A percentile compares a stretch with the other conserved stretches of the same genome.
Conservation (phyloP, 2,888 invertebrate genomes). For the Capitulum mitella region DNA sequence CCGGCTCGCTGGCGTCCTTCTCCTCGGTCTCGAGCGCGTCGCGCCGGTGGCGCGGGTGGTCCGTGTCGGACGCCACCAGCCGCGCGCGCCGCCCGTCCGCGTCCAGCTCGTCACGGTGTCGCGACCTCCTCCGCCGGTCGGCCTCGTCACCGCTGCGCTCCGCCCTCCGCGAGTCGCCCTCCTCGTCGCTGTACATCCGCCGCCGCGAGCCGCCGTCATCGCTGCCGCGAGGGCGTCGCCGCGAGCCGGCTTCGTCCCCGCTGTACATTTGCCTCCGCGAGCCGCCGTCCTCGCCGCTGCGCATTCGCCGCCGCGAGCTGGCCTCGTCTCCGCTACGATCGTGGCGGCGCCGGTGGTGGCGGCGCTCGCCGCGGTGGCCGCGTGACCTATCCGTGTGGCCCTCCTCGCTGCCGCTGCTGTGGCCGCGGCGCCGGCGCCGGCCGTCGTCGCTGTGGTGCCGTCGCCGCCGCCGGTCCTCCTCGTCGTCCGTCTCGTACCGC, state of each 20-base stretch:
- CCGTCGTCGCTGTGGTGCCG: not conserved
- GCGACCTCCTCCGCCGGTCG: too few relatives aligned
- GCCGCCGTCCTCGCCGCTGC: not conserved
- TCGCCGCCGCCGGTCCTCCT: not conserved
- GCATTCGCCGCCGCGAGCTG: not conserved
- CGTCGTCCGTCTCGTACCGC: not conserved
- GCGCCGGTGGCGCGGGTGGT: not conserved
- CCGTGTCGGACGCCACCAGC: not conserved
- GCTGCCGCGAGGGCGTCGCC: not conserved
- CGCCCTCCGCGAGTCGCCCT: not conserved
- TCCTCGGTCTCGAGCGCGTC: not conserved
- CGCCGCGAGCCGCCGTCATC: not conserved
- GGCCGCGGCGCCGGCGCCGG: not conserved
- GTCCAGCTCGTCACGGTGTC: too few relatives aligned
- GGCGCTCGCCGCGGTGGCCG: not conserved
- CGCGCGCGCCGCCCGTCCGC: not conserved
- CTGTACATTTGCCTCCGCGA: not conserved
- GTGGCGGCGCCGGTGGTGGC: not conserved
- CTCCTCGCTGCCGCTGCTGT: not conserved
- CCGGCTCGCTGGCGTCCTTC: not conserved
- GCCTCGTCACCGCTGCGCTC: not conserved
- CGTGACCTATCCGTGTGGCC: too few relatives aligned
- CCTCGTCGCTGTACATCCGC: not conserved
- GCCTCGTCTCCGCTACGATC: not conserved
- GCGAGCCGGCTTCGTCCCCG: not conserved